Evolutionary conservation across 2,797 vertebrate genomes (phyloP).

Genomic region (Hirundo rustica): DNA sequence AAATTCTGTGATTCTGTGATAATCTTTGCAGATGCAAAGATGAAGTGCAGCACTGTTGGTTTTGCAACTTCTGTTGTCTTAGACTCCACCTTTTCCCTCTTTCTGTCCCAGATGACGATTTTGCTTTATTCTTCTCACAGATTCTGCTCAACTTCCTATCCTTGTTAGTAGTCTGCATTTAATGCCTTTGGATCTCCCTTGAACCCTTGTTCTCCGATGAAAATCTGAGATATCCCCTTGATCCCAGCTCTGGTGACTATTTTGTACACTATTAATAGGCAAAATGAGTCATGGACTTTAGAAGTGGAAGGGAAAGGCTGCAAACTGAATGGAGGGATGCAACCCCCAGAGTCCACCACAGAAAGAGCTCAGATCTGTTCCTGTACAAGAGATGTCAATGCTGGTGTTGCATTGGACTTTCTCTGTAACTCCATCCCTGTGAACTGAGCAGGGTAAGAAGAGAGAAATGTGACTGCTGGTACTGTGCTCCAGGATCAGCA

Average conservation of each 20-base stretch:
- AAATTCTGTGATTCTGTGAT: no score
- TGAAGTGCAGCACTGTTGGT: not conserved
- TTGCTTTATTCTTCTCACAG: not conserved
- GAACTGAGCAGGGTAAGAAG: not conserved
- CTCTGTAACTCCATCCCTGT: not conserved
- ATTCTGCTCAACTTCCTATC: not conserved
- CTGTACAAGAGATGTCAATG: not conserved
- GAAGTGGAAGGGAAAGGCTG: not conserved
- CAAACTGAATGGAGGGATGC: not conserved
- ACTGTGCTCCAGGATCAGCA: not conserved
- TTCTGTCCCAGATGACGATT: not conserved
- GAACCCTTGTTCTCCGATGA: not conserved
- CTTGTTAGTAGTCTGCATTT: not conserved
- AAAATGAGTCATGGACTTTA: not conserved
- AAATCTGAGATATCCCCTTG: not conserved
- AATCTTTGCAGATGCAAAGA: not conserved
- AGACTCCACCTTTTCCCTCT: not conserved
- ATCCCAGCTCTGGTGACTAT: not conserved
- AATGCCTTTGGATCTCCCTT: not conserved
- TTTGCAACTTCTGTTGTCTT: not conserved
- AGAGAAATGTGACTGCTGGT: not conserved
- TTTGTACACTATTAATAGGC: not conserved
- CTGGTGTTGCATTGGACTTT: not conserved
- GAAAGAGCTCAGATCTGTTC: not conserved
- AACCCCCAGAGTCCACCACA: fast-evolving